Base-by-base conservation (phyloP, 2,888 invertebrate species). In the Crematogaster levior region DNA sequence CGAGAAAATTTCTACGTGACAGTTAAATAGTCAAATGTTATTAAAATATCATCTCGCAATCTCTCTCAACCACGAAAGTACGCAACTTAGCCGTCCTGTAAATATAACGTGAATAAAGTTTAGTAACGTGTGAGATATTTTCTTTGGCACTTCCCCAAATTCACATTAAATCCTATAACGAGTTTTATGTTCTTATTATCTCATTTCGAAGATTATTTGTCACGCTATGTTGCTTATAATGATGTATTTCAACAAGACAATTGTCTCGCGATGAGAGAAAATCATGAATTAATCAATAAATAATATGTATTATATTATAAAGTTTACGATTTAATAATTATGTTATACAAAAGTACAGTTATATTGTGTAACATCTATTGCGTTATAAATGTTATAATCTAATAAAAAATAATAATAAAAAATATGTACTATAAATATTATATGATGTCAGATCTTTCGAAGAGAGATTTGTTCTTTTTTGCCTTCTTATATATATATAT, bases 231-330 rank as follows among this genome's bases (percentile, higher is more conserved):
- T 30, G 51, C 56, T 34, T 63, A 60, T 51, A n/a, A 51, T 51
- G 48, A 51, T n/a, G 21, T 85, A 83, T 81, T 87, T 85, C 84
- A 84, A 63, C 46, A 46, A 51, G 68, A 63, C 77, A 27, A 77
- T 82, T 58, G 48, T 48, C 58, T 58, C 46, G 3, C 3, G 53
- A 77, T 51, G 82, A 83, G 56, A 70, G 84, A 63, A 63, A 63
- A 18, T 51, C 40, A 3, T 10, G 18, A 56, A 12, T 34, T 58
- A 7, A 15, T 53, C 27, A 40, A n/a, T 51, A 65, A 27, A 65
- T 65, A 46, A 65, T 5, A 30, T 12, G 1, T 65, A 27, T 46
- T 24, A 18, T 56, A 18, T 27, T 30, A n/a, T 18, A 9, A 15
- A 63, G 21, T 0, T 40, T 63, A 15, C 40, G 9, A 63, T 24